Evolutionary conservation across 2,888 invertebrate genomes (phyloP), one percentile per base, ranked within the genome.

Genomic region (Eupithecia inturbata): DNA sequence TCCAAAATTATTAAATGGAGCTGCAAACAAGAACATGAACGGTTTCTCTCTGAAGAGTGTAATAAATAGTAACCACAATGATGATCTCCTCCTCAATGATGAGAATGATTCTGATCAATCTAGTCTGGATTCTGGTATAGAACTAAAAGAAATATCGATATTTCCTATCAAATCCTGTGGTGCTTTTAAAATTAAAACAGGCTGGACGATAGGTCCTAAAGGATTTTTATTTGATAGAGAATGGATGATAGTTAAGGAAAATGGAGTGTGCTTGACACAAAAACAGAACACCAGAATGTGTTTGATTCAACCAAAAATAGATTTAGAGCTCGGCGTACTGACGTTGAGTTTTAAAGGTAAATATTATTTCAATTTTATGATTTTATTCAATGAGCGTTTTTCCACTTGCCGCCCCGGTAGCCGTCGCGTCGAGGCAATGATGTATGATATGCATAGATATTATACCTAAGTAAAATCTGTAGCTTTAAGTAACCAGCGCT

Each of bases 111-210:
- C 70, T 28, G 77, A 79, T 45, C 68, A 69, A 14, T 72, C 78
- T 57, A 75, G 81, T 71, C 67, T 81, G 28, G 82, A 87, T 74
- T 80, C 85, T 14, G 83, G 84, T 68, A 87, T 89, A 39, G 73
- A 81, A 57, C 80, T 93, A 57, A 82, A 85, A 70, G 93, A 92
- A 83, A 89, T 91, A 22, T 87, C 87, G 9, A 95, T 99, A 67
- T 99, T 97, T 88, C 99, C 99, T 0, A 95, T 99, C 9, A 99
- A 99, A 92, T 99, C 99, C 0, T 99, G 99, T 90, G 98, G 96
- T 0, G 96, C 97, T 10, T 97, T 96, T 84, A 95, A 96, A 92
- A 95, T 97, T 36, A 84, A 85, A 45, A 84, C 89, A 14, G 88
- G 94, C 10, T 99, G 99, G 98, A 93, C 95, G 74, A 89, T 99